Base-by-base conservation (phyloP, 2,113 vertebrate genomes). In the Thunnus thynnus region DNA sequence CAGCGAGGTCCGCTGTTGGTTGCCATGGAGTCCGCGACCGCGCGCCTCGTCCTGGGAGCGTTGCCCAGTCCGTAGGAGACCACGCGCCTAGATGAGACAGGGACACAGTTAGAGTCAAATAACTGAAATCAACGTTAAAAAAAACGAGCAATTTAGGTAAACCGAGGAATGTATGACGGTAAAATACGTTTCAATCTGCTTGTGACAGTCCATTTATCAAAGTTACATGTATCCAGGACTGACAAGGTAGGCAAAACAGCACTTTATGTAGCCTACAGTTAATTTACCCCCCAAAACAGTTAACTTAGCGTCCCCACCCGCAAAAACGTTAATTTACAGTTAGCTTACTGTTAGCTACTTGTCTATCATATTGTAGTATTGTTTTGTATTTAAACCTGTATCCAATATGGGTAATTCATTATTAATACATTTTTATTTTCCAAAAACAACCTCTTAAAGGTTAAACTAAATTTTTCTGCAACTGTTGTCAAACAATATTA, bases 11-110 rank as follows among this genome's bases (percentile, higher is more conserved):
- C 55, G 36, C 78, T 58, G 65, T 54, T 71, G 46, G 84, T 81
- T 0, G 80, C 63, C 67, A 87, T 61, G 66, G 81, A 46, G 51
- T 96, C 94, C 72, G 88, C 79, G 80, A 96, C 78, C 0, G 97
- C 96, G 83, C 98, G 96, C 83, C 89, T 96, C 60, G 92, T 92
- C 72, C 98, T 94, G 22, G 96, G 95, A 81, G 95, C 96, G 67
- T 96, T 95, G 50, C 98, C 98, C 0, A 99, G 95, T 62, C 98
- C 98, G 70, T 99, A 99, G 0, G 98, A 97, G 63, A 98, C 98
- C 57, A 96, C 94, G 75, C 96, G 97, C 88, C 98, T 99, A 55
- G 25, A 82, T 56, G 4, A 16, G 32, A 66, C 20, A 50, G 1
- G 0, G 22, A 58, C 51, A 36, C 8, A 7, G 0, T 41, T 50